Conservation (phyloP, 2,113 vertebrate species). For the Bungarus multicinctus region DNA sequence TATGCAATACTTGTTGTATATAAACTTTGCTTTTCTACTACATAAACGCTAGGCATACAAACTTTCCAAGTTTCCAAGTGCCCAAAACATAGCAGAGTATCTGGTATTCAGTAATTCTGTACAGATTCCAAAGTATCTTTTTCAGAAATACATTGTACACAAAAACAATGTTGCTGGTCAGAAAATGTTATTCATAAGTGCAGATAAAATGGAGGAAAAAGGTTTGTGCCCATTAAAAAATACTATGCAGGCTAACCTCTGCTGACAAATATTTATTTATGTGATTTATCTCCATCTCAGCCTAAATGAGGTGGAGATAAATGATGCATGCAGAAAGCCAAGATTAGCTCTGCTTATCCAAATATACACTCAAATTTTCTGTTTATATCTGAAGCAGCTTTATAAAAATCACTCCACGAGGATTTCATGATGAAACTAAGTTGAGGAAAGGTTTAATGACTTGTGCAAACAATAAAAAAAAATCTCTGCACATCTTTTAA, state of each 20-base stretch:
- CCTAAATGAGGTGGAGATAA: no score
- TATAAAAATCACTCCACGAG: not conserved
- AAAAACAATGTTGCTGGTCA: not conserved
- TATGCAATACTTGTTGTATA: not conserved
- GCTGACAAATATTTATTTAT: not conserved
- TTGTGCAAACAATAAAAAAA: not conserved
- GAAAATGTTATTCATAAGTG: not conserved
- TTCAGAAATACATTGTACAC: not conserved
- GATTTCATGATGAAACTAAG: not conserved
- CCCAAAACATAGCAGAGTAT: not conserved
- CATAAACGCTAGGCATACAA: not conserved
- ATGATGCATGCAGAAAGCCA: not conserved
- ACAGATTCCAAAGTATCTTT: not conserved
- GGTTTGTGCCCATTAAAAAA: not conserved
- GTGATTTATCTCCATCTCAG: not conserved
- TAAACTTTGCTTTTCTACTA: not conserved
- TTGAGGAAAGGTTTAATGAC: not conserved
- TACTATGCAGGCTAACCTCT: not conserved
- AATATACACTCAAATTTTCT: not conserved
- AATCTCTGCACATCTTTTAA: not conserved
- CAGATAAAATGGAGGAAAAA: not conserved
- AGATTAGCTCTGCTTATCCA: not conserved
- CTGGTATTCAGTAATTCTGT: not conserved
- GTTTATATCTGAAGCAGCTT: not conserved
- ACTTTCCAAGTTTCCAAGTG: not conserved